Evolutionary conservation across 2,113 vertebrate species (phyloP), one percentile per base, ranked within the genome.

Genomic region (Rhynchomys soricoides): DNA sequence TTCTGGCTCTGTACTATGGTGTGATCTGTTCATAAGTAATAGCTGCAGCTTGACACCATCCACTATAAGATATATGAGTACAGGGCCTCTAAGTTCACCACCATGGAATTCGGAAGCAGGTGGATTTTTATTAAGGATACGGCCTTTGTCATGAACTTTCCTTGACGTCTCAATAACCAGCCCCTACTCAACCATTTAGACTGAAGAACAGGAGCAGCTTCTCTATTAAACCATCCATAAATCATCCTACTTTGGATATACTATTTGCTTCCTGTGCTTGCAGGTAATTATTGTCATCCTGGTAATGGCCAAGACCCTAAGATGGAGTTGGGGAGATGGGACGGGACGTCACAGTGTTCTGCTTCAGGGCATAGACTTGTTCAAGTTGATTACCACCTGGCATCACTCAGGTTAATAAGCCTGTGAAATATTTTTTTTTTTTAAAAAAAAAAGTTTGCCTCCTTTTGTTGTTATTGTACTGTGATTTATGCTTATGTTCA

Each of bases 401-500:
- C 40, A 74, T 7, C 11, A 37, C 57, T 68, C 37, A n/a, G 71
- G 34, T n/a, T 86, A 57, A 86, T 74, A 91, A 83, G 48, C 16
- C 52, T 40, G 22, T 37, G 40, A 24, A 9, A 17, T 62, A 45
- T 50, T 90, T 81, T n/a, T n/a, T n/a, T n/a, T n/a, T n/a, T n/a
- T n/a, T n/a, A 95, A 55, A 78, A 89, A 19, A 92, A 62, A 87
- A 88, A 29, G 5, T 55, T 9, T n/a, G 48, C 68, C 62, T 71
- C 21, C 43, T 88, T 85, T n/a, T 82, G 40, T 22, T 93, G 37
- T 94, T 77, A 79, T 48, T 52, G n/a, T 50, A 75, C 8, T 48
- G 24, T 92, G 45, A 93, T 75, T 74, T 87, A 74, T 24, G 55
- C 59, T 31, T 40, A 79, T 55, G 79, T 86, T 95, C 62, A 82